A percentile compares a stretch with the other conserved stretches of the same genome.
Evolutionary conservation across 2,113 vertebrate species (phyloP).

Genomic region (Malurus cyaneus): DNA sequence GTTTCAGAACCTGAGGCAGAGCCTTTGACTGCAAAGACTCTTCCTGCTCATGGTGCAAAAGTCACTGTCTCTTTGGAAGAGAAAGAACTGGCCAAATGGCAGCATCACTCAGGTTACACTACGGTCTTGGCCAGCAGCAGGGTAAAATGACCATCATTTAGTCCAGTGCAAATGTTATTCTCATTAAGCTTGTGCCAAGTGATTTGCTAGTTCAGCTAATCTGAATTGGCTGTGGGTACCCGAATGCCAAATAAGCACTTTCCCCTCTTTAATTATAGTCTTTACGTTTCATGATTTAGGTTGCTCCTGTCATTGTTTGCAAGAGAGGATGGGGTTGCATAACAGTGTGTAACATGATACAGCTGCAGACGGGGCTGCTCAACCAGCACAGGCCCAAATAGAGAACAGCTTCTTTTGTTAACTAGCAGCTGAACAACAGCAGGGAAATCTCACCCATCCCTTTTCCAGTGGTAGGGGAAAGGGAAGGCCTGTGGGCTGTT

Average conservation of each 20-base stretch:
- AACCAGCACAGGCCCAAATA: background rate
- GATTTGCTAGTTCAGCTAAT: conserved; percentile 58
- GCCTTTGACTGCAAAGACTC: background rate
- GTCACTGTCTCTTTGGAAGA: background rate
- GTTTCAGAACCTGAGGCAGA: background rate
- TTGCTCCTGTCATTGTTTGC: conserved; percentile 38
- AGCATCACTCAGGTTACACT: background rate
- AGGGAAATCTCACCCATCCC: conserved; percentile 13
- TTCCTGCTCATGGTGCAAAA: background rate
- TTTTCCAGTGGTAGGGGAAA: background rate
- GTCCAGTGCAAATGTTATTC: conserved; percentile 5
- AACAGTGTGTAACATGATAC: background rate
- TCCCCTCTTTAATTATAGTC: conserved; percentile 23
- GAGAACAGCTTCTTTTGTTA: conserved; percentile 43
- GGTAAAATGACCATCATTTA: background rate
- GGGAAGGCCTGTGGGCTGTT: background rate
- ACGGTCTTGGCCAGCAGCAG: background rate
- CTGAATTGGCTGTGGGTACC: conserved; percentile 8
- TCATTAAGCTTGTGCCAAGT: conserved; percentile 16
- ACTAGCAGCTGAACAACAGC: conserved; percentile 44
- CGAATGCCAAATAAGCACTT: conserved; percentile 35
- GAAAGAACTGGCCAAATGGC: background rate
- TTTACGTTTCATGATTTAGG: conserved; percentile 33
- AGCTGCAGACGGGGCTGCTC: background rate
- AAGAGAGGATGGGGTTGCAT: conserved; percentile 3